These are phyloP conservation scores for Chaenodraco wilsoni DNA, from an alignment of 2,797 vertebrate genomes.

Conservation along the genomic window DNA sequence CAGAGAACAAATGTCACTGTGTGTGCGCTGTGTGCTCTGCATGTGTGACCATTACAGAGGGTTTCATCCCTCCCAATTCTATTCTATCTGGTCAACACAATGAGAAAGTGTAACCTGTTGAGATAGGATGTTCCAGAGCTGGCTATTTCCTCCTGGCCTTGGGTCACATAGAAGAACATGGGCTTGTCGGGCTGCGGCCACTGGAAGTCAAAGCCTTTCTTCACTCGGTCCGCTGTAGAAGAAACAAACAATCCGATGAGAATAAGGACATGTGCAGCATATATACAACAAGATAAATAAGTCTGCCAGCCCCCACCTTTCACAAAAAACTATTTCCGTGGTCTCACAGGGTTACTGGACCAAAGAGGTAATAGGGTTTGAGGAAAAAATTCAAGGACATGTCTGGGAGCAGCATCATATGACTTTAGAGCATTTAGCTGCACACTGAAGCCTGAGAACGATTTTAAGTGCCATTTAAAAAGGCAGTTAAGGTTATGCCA, in stretches of 20 bases:
- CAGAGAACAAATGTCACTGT: too few species aligned
- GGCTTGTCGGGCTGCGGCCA: slow-evolving; percentile 97
- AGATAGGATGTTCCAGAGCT: slow-evolving; percentile 96
- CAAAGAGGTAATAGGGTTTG: not conserved
- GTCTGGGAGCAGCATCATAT: not conserved
- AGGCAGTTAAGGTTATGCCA: too few species aligned
- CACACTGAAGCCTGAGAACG: not conserved
- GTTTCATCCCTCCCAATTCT: too few species aligned
- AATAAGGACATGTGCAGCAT: not conserved
- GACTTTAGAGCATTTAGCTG: not conserved
- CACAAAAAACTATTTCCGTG: not conserved
- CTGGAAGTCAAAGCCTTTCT: slow-evolving; percentile 97
- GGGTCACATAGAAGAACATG: slow-evolving; percentile 97
- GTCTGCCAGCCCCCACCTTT: too few species aligned
- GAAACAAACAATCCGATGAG: not conserved
- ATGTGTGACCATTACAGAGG: too few species aligned
- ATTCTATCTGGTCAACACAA: not conserved
- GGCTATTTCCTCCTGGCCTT: slow-evolving; percentile 96
- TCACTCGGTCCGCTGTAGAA: slow-evolving; percentile 90
- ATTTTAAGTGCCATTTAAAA: not conserved
- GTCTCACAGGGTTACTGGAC: not conserved
- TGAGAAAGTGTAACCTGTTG: slow-evolving; percentile 85
- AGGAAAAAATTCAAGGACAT: not conserved
- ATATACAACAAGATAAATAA: not conserved
- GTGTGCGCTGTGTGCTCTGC: too few species aligned